Conservation (phyloP, 2,888 invertebrate species). For the Ormyrus pomaceus region DNA sequence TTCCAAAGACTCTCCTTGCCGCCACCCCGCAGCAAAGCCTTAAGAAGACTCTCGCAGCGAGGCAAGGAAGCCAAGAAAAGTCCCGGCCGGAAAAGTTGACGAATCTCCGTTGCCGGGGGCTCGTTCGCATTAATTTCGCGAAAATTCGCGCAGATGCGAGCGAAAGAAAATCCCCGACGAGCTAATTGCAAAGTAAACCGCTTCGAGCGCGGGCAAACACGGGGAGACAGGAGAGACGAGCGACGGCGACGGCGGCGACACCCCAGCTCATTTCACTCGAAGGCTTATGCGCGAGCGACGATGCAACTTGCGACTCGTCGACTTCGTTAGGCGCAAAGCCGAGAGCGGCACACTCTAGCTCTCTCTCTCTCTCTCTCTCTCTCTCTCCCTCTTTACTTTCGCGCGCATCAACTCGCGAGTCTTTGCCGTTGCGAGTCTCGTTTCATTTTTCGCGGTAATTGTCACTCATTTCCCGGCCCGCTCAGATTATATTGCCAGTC, state of each 20-base stretch:
- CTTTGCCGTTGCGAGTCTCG: constrained; percentile 6
- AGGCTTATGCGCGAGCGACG: constrained; percentile 6
- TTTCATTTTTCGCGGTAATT: constrained; percentile 26
- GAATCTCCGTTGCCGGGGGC: background rate
- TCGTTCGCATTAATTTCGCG: constrained; percentile 5
- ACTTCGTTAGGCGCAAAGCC: constrained; percentile 37
- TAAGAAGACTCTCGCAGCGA: background rate
- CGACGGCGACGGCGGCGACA: no score
- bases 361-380: no score
- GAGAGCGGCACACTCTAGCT: background rate
- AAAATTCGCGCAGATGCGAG: constrained; percentile 1
- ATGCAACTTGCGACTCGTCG: constrained; percentile 31
- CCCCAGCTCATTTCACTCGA: constrained; percentile 12
- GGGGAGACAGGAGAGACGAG: background rate
- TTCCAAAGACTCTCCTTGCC: no score
- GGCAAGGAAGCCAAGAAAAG: background rate
- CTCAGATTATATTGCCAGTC: background rate
- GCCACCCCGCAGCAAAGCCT: no score
- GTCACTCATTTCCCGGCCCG: background rate
- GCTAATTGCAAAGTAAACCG: constrained; percentile 28
- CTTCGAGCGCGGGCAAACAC: background rate
- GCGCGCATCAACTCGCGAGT: background rate
- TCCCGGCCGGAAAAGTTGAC: no score
- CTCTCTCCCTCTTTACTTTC: no score
- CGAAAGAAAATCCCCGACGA: constrained; percentile 12